Evolutionary conservation across 2,797 vertebrate genomes (phyloP).

Genomic region (Psittacula echo): DNA sequence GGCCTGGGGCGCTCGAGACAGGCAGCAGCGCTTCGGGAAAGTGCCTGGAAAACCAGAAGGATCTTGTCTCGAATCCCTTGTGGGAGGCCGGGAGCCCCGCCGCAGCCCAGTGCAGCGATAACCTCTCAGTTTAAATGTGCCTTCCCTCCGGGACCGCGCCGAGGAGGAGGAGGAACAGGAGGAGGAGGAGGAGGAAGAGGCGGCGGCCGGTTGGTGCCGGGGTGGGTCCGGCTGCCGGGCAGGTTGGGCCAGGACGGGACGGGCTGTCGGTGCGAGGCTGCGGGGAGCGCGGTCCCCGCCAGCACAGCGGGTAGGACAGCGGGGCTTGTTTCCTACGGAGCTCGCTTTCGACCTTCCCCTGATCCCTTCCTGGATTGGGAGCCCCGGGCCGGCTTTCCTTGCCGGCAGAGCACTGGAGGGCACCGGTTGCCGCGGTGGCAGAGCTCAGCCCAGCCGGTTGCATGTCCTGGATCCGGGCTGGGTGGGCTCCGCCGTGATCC

Average conservation of each 20-base stretch:
- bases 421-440: neutral
- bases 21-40: neutral
- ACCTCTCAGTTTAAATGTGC: neutral
- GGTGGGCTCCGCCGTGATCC: rapidly evolving
- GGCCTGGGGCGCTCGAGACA: rapidly evolving
- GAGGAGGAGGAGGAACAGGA: neutral
- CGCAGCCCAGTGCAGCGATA: neutral
- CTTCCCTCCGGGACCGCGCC: neutral
- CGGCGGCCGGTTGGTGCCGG: neutral
- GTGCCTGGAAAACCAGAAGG: too few species aligned
- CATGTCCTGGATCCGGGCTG: neutral
- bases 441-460: too few species aligned
- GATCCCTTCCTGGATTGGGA: neutral
- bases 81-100: neutral
- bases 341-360: neutral
- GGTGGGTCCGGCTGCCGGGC: neutral
- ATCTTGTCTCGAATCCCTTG: rapidly evolving
- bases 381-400: neutral
- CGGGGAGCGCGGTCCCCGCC: neutral
- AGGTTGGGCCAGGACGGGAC: neutral
- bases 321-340: neutral
- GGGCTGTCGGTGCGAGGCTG: neutral
- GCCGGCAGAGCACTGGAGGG: too few species aligned
- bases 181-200: neutral
- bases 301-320: neutral